phyloP scores from a whole-genome alignment of 2,888 invertebrate species.

The Callimorpha dominula region DNA sequence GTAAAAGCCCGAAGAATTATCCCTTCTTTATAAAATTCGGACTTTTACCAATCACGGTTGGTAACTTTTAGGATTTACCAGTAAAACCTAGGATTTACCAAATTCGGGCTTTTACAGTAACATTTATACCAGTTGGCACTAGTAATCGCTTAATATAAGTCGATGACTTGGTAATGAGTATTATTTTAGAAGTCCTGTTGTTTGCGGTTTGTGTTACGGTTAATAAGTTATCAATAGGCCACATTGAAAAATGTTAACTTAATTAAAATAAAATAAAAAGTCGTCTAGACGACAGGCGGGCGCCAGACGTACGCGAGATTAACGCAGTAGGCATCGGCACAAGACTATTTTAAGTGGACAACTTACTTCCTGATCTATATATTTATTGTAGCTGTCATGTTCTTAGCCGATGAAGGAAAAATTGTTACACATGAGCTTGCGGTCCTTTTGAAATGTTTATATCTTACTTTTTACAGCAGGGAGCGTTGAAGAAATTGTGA shows the following conservation, averaged over 20 bases:
- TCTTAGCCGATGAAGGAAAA: conserved; percentile 25
- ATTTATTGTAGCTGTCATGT: conserved; percentile 35
- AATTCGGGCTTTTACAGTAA: no score
- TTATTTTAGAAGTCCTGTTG: background rate
- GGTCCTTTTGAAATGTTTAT: background rate
- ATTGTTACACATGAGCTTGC: conserved; percentile 18
- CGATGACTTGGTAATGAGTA: background rate
- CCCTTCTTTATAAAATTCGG: no score
- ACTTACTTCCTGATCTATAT: conserved; percentile 63
- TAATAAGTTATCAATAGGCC: conserved; percentile 2
- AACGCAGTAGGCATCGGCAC: conserved; percentile 54
- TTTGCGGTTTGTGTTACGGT: background rate
- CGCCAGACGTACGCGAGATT: conserved; percentile 60
- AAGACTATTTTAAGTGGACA: conserved; percentile 64
- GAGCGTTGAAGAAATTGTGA: conserved; percentile 2
- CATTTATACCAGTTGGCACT: background rate
- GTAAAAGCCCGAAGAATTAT: no score
- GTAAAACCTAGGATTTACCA: no score
- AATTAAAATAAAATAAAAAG: conserved; percentile 60
- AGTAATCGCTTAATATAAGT: background rate
- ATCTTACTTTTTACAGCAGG: background rate
- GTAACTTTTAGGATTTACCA: no score
- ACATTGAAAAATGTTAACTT: conserved; percentile 29
- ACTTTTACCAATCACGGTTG: no score
- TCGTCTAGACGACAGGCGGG: conserved; percentile 61